Conservation (phyloP, 2,888 invertebrate genomes). For the Eristalis arbustorum region DNA sequence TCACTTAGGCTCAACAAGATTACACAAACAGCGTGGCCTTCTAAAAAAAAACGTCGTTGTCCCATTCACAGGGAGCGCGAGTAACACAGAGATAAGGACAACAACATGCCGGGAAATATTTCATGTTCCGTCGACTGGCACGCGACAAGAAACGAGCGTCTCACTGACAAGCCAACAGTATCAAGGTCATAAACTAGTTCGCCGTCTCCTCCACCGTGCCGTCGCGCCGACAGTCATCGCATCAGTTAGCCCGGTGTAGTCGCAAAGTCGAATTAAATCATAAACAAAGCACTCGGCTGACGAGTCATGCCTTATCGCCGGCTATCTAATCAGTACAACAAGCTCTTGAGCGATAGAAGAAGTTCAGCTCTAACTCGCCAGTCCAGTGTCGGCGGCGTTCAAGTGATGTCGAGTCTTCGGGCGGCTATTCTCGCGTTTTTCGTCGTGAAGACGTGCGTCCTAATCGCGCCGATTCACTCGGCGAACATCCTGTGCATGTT, state of each 20-base stretch:
- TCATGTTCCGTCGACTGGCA: background rate
- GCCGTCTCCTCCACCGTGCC: background rate
- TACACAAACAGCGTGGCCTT: no score
- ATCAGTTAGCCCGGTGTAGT: background rate
- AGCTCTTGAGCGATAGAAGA: background rate
- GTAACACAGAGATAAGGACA: no score
- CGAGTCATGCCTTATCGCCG: background rate
- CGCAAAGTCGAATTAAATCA: background rate
- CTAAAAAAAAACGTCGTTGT: no score
- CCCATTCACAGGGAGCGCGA: no score
- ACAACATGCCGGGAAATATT: no score
- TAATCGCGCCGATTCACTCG: background rate
- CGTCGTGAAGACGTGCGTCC: background rate
- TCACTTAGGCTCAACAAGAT: no score
- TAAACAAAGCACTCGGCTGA: background rate
- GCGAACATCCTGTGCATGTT: slow-evolving; percentile 72
- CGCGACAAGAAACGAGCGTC: background rate
- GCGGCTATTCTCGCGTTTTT: background rate
- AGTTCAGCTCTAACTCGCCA: background rate
- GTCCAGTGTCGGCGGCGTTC: background rate
- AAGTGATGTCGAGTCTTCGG: background rate
- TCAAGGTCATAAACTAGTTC: background rate
- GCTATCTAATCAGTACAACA: background rate
- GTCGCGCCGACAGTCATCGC: no score
- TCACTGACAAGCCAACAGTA: background rate